Evolutionary conservation across 1,140 invertebrate genomes (phyloP).

Genomic region (Teleogryllus occipitalis): DNA sequence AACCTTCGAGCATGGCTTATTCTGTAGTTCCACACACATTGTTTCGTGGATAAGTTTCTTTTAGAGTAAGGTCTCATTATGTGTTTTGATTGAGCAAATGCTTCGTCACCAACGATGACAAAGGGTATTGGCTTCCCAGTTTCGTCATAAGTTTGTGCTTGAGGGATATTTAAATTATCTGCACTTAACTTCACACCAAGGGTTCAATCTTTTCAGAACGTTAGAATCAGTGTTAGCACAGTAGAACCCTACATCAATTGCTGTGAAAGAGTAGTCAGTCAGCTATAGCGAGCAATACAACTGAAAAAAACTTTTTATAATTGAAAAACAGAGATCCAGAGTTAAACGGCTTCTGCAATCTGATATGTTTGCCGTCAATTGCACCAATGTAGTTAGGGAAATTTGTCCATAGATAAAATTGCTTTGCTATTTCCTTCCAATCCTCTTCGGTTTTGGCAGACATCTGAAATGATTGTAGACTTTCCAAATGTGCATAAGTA

Average conservation of each 20-base stretch:
- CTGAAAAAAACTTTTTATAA: slow-evolving; percentile 31
- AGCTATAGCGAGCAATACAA: slow-evolving; percentile 36
- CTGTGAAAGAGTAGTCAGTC: slow-evolving; percentile 30
- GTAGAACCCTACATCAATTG: slow-evolving; percentile 33
- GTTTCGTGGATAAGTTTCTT: slow-evolving; percentile 20
- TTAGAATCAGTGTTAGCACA: slow-evolving; percentile 21
- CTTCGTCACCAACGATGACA: slow-evolving; percentile 29
- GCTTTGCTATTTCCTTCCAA: slow-evolving; percentile 15
- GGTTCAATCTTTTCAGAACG: not conserved
- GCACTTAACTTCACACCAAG: not conserved
- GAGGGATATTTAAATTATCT: too few species aligned
- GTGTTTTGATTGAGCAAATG: slow-evolving; percentile 25
- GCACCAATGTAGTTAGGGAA: slow-evolving; percentile 23
- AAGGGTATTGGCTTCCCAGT: not conserved
- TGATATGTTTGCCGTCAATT: slow-evolving; percentile 33
- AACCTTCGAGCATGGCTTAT: slow-evolving; percentile 33
- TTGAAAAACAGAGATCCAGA: slow-evolving; percentile 33
- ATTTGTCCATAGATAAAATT: slow-evolving; percentile 2
- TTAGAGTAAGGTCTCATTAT: slow-evolving; percentile 20
- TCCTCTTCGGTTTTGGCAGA: slow-evolving; percentile 12
- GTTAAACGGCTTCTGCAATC: slow-evolving; percentile 23
- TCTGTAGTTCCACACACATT: slow-evolving; percentile 40
- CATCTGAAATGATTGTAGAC: not conserved
- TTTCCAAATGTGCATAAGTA: not conserved
- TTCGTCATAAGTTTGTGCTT: not conserved